Percentiles rank a stretch among this genome's conserved stretches.
Evolutionary conservation across 2,797 vertebrate species (phyloP).

Genomic region (Poecile montanus): DNA sequence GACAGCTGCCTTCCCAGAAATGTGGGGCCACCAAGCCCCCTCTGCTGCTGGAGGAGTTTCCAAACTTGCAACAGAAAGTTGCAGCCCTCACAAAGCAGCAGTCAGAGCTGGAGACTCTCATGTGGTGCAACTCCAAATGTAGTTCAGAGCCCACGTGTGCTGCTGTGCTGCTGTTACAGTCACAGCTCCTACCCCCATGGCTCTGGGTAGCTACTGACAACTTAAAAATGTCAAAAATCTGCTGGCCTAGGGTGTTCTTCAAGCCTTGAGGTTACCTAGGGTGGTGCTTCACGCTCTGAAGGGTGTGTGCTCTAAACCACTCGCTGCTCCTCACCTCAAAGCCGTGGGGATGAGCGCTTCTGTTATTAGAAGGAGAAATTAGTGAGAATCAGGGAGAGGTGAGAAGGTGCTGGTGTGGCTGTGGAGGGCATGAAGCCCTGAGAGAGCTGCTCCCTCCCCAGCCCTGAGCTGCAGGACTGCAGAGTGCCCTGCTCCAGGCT

Average conservation of each 20-base stretch:
- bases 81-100: neutral
- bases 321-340: fast-evolving
- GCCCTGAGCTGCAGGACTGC: neutral
- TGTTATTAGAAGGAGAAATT: neutral
- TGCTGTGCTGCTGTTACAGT: neutral
- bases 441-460: neutral
- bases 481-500: neutral
- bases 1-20: neutral
- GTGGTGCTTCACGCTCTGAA: neutral
- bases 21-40: fast-evolving
- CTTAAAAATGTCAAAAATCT: neutral
- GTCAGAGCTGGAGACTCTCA: neutral
- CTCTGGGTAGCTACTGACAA: neutral
- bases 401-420: neutral
- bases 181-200: neutral
- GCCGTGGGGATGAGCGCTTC: neutral
- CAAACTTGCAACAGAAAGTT: neutral
- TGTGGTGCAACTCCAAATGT: neutral
- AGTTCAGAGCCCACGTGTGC: neutral
- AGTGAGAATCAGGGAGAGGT: neutral
- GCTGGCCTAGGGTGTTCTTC: neutral
- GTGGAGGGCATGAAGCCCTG: neutral
- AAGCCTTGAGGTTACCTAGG: neutral
- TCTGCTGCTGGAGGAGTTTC: neutral
- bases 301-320: neutral